Base-by-base conservation (phyloP, 2,888 invertebrate species). In the Cephus nigrinus region DNA sequence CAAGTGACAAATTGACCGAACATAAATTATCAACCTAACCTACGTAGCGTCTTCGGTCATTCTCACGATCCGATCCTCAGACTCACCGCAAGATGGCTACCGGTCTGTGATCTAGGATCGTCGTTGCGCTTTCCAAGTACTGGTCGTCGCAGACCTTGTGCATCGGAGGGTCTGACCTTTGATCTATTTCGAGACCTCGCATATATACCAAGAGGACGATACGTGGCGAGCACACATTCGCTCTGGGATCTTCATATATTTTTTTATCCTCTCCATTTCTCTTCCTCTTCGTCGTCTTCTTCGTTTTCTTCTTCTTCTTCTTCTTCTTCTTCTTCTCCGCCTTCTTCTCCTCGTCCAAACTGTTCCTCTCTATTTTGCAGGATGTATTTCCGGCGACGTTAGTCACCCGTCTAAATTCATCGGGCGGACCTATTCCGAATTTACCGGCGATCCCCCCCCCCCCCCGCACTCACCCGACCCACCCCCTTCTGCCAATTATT, bases 361-460 rank as follows among this genome's bases (percentile, higher is more conserved):
- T 55, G 55, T 55, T 55, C 55, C 23, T 15, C 55, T 40, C 55
- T 68, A 31, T 75, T 75, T 31, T n/a, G 40, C 40, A 75, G 40
- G 55, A 55, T 79, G 82, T 85, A 84, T 86, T 87, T 87, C 88
- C 86, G 85, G 84, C 86, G 81, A 75, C 75, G 79, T 87, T 87
- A 87, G 85, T 85, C 86, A 85, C 76, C 82, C 33, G 81, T 80
- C 82, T 82, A 82, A 86, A 84, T 80, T 81, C 83, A 81, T 35
- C 75, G 68, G 31, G 31, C 68, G 75, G 68, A 55, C 55, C 55
- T 55, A 23, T 55, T 55, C 23, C 55, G 55, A 55, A 55, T 55
- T 55, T 55, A 55, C 55, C 9, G 55, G 55, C 55, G 3, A 55
- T 32, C 78, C 30, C 33, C 40, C 55, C 31, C 72, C 12, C 30